A percentile compares a stretch with the other conserved stretches of the same genome.
These are phyloP conservation scores for Anastrepha ludens DNA, from an alignment of 1,140 invertebrate genomes.

Conservation along the genomic window DNA sequence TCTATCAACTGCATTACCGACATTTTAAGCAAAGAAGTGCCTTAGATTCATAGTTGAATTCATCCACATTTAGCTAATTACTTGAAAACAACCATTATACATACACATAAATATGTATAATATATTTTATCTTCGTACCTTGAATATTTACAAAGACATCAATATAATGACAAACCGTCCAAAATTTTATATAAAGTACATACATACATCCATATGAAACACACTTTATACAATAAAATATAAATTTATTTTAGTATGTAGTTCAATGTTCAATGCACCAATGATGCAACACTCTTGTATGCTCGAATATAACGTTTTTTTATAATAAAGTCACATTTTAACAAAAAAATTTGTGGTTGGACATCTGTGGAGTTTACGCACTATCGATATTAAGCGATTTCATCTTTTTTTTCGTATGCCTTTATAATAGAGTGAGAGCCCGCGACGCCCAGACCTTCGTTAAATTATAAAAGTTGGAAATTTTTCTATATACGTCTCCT, in stretches of 20 bases:
- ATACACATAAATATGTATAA: conserved; percentile 34
- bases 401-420: too few species aligned
- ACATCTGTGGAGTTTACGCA: too few species aligned
- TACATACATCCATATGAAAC: not conserved
- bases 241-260: conserved; percentile 29
- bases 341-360: not conserved
- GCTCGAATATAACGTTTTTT: not conserved
- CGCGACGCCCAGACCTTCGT: too few species aligned
- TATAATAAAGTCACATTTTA: conserved; percentile 30
- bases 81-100: not conserved
- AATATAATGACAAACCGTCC: conserved; percentile 44
- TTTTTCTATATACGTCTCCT: too few species aligned
- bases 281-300: not conserved
- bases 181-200: conserved; percentile 29
- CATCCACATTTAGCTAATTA: conserved; percentile 38
- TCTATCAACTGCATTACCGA: not conserved
- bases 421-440: too few species aligned
- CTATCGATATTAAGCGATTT: too few species aligned
- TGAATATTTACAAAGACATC: conserved; percentile 37
- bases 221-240: not conserved
- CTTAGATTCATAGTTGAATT: conserved; percentile 62
- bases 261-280: conserved; percentile 43
- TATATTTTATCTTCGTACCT: conserved; percentile 35
- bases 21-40: conserved; percentile 53
- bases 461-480: too few species aligned